Evolutionary conservation across 2,888 invertebrate genomes (phyloP).

Genomic region (Pseudolycoriella hygida): DNA sequence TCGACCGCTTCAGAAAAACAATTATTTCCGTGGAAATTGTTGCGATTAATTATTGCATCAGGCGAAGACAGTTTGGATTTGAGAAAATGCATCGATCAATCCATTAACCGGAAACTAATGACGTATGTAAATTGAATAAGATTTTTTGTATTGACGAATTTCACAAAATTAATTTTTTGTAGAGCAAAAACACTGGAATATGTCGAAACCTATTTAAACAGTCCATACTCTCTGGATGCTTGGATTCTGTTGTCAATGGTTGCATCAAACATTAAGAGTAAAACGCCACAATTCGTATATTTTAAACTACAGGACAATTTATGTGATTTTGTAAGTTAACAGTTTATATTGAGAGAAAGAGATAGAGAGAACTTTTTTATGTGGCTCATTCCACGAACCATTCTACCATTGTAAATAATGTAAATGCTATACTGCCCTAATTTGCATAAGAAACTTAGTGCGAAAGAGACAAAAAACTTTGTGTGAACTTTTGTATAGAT

Average conservation of each 20-base stretch:
- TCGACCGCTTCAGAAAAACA: background rate
- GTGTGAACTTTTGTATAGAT: too few species aligned
- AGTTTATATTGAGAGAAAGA: too few species aligned
- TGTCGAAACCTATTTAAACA: conserved; percentile 23
- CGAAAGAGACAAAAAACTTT: too few species aligned
- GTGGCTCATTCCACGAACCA: too few species aligned
- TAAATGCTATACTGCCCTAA: too few species aligned
- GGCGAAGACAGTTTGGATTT: conserved; percentile 1
- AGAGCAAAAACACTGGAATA: conserved; percentile 19
- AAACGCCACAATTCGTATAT: conserved; percentile 13
- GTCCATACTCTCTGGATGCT: conserved; percentile 25
- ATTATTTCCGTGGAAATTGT: conserved; percentile 2
- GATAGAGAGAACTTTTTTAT: too few species aligned
- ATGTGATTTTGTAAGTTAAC: conserved; percentile 2
- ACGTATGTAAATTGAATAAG: background rate
- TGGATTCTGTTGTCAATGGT: conserved; percentile 25
- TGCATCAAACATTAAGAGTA: conserved; percentile 21
- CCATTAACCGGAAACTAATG: conserved; percentile 2
- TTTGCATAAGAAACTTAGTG: too few species aligned
- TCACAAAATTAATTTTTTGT: conserved; percentile 1
- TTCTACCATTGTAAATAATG: too few species aligned
- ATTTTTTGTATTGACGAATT: background rate
- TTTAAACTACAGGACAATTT: conserved; percentile 13
- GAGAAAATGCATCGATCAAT: conserved; percentile 4
- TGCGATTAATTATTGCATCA: conserved; percentile 1